Evolutionary conservation across 1,140 invertebrate species (phyloP).

Genomic region (Grapholita molesta): DNA sequence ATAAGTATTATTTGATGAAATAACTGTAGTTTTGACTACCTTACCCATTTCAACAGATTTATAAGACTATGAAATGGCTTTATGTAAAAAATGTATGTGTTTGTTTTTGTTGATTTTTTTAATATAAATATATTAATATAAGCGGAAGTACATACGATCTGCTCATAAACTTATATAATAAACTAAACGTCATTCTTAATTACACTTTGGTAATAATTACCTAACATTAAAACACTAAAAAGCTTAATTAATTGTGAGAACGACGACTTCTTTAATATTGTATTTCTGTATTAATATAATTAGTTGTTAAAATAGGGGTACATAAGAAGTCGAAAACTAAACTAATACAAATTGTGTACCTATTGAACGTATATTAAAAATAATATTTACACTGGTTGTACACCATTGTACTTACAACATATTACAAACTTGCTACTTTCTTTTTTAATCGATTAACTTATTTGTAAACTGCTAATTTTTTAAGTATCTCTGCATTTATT

Average conservation of each 20-base stretch:
- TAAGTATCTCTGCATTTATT: slow-evolving; percentile 11
- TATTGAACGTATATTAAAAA: slow-evolving; percentile 14
- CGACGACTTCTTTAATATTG: background rate
- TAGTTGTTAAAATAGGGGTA: background rate
- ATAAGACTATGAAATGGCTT: no score
- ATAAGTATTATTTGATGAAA: background rate
- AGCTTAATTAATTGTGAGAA: slow-evolving; percentile 55
- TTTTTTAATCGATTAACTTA: background rate
- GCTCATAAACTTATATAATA: slow-evolving; percentile 31
- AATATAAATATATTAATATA: no score
- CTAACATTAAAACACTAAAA: slow-evolving; percentile 52
- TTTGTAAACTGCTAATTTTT: slow-evolving; percentile 6
- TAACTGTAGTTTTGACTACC: no score
- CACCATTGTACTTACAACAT: slow-evolving; percentile 1
- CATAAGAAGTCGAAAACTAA: slow-evolving; percentile 11
- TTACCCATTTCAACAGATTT: no score
- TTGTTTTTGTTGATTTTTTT: no score
- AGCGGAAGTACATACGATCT: slow-evolving; percentile 14
- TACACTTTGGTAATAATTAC: slow-evolving; percentile 75
- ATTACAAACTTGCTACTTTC: background rate
- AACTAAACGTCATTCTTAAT: slow-evolving; percentile 58
- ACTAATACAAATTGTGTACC: background rate
- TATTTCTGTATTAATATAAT: background rate
- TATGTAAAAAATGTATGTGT: background rate
- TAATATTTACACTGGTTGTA: slow-evolving; percentile 12